Base-by-base conservation (phyloP, 1,140 invertebrate species). In the honey bee (Apis mellifera) region DNA sequence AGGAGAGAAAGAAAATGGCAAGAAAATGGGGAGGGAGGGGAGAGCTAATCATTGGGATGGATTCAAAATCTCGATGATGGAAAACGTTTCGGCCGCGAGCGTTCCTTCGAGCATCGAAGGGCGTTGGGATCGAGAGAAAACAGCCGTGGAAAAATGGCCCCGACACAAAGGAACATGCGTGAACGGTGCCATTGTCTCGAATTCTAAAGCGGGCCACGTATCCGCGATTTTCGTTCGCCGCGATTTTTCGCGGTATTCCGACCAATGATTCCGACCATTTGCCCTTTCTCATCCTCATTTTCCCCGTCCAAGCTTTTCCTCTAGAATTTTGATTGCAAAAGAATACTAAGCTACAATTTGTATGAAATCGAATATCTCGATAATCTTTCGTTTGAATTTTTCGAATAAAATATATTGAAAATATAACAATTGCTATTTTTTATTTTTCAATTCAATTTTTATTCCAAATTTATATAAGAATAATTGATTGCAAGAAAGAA, bases 31-130 rank as follows among this genome's bases (percentile, higher is more conserved):
- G 42, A 75, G 1, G 32, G 26, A 26, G 26, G 55, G 72, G 26
- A 32, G 57, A 57, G 54, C 54, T 88, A 88, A 88, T 88, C 76
- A 87, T 74, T 68, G 84, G 75, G 85, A 85, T 85, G 32, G 32
- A 42, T 84, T 86, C 83, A 59, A 60, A 87, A 79, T 80, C 83
- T 82, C 60, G 59, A 50, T 54, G 59, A 48, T 21, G 32, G 55
- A 59, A 70, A 68, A 64, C 17, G 42, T 32, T 42, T 42, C 26
- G 50, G 59, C 60, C 57, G 62, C 55, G 48, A 57, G 82, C 60
- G 64, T 87, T 77, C 75, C 21, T n/a, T n/a, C n/a, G n/a, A 54
- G 55, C 69, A 68, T 69, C 59, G 64, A 54, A 64, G 76, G 75
- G 76, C 68, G 78, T 79, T 62, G 2, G 32, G 57, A 74, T 66